Base-by-base conservation (phyloP, 2,797 vertebrate genomes). In the Falco cherrug region DNA sequence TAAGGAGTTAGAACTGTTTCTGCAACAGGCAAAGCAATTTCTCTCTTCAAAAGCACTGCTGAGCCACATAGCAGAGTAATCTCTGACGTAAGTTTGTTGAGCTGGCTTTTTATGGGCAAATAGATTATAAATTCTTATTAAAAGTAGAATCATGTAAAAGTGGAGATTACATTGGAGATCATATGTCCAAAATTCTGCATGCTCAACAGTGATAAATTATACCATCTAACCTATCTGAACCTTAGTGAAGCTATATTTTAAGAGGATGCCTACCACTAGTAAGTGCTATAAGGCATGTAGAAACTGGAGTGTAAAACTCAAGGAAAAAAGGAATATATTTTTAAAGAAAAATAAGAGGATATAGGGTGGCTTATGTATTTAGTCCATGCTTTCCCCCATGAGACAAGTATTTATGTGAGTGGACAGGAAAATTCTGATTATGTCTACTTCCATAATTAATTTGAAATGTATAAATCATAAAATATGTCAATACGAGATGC, bases 81-180 rank as follows among this genome's bases (percentile, higher is more conserved):
- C 45, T 89, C 75, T 86, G 92, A 56, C 17, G 13, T 48, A 64
- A 82, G 88, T 89, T 90, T 69, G 17, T 87, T 90, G 71, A 87
- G 45, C 53, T 70, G 3, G 25, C 0, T n/a, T 77, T 89, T 77
- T 56, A 53, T 26, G 21, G 67, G 35, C 37, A 82, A 80, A 85
- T 33, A 61, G 50, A 84, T 90, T 84, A 68, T 84, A 88, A 88
- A 93, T 83, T 91, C 45, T 61, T 95, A 59, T 26, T 93, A 50
- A 84, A 81, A 71, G 71, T 92, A 70, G 43, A 95, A 43, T 84
- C 28, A 56, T 84, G 35, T 91, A 68, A 76, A 94, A 96, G 76
- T 64, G 24, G 47, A 85, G 75, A 94, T 97, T 79, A 84, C 56
- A 45, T 10, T 89, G 61, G 67, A 70, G 89, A 87, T 88, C 84